phyloP scores from a whole-genome alignment of 2,797 vertebrate species.

The Arctocebus calabarensis region DNA sequence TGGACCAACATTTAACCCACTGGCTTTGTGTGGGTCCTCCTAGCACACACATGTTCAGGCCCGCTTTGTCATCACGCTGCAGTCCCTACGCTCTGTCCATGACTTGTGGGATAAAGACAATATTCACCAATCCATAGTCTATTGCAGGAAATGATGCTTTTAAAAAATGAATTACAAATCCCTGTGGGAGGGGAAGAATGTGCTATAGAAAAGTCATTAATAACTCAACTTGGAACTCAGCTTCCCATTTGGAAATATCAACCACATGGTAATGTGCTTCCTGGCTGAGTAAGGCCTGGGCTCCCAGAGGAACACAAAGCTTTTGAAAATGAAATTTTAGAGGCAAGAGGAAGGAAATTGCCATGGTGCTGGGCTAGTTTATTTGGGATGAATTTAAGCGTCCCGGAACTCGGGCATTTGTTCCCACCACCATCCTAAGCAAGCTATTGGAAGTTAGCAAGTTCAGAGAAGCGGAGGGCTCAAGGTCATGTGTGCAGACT shows the following conservation, averaged over 20 bases:
- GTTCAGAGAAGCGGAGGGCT: background rate
- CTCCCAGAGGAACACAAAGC: background rate
- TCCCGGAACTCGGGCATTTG: fast-evolving
- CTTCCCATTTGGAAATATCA: background rate
- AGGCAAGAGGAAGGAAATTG: background rate
- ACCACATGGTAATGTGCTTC: background rate
- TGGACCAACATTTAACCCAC: background rate
- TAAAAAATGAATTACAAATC: slow-evolving; percentile 37
- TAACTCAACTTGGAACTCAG: background rate
- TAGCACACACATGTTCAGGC: background rate
- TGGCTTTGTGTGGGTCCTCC: background rate
- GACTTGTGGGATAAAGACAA: background rate
- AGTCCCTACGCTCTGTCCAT: background rate
- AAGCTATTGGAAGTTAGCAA: background rate
- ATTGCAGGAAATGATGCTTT: slow-evolving; percentile 27
- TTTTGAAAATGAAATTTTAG: background rate
- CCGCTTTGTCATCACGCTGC: too few relatives aligned
- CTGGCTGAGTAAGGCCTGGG: background rate
- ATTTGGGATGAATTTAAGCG: background rate
- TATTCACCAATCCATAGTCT: background rate
- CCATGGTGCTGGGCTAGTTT: background rate
- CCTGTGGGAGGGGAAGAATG: background rate
- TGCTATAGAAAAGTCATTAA: slow-evolving; percentile 31
- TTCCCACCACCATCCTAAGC: too few relatives aligned
- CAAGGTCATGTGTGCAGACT: background rate